phyloP scores from a whole-genome alignment of 2,113 vertebrate species.

The Notothenia rossii region DNA sequence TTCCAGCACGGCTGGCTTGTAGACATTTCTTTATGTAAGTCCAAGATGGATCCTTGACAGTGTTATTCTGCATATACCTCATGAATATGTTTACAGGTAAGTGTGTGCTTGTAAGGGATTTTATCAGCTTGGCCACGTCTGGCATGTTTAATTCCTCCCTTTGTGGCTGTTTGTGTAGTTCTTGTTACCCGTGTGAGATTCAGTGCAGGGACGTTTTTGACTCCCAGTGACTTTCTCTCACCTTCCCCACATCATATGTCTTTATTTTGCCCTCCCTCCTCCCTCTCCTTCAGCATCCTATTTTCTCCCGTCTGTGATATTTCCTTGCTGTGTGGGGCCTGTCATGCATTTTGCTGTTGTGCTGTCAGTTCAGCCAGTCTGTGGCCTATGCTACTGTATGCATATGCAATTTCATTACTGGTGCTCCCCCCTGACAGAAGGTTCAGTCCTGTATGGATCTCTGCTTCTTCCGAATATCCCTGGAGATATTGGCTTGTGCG shows the following conservation, averaged over 20 bases:
- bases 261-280: slow-evolving; percentile 17
- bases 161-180: slow-evolving; percentile 29
- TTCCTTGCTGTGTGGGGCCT: slow-evolving; percentile 40
- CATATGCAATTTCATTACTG: slow-evolving; percentile 78
- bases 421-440: slow-evolving; percentile 67
- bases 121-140: neutral
- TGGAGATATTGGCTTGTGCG: slow-evolving; percentile 57
- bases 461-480: slow-evolving; percentile 63
- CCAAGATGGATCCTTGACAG: slow-evolving; percentile 28
- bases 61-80: slow-evolving; percentile 13
- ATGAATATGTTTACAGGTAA: slow-evolving; percentile 49
- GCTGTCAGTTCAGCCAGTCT: slow-evolving; percentile 59
- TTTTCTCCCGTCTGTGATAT: slow-evolving; percentile 43
- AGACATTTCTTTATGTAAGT: slow-evolving; percentile 10
- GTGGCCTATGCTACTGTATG: slow-evolving; percentile 68
- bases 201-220: slow-evolving; percentile 3
- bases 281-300: slow-evolving; percentile 18
- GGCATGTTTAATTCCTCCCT: slow-evolving; percentile 9
- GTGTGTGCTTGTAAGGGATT: slow-evolving; percentile 4
- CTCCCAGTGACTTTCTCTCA: neutral
- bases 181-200: slow-evolving; percentile 43
- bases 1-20: slow-evolving; percentile 13
- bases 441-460: slow-evolving; percentile 63
- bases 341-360: slow-evolving; percentile 54
- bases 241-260: neutral